These are phyloP conservation scores for Heliconius melpomene DNA, from an alignment of 1,140 invertebrate genomes.

Conservation along the genomic window DNA sequence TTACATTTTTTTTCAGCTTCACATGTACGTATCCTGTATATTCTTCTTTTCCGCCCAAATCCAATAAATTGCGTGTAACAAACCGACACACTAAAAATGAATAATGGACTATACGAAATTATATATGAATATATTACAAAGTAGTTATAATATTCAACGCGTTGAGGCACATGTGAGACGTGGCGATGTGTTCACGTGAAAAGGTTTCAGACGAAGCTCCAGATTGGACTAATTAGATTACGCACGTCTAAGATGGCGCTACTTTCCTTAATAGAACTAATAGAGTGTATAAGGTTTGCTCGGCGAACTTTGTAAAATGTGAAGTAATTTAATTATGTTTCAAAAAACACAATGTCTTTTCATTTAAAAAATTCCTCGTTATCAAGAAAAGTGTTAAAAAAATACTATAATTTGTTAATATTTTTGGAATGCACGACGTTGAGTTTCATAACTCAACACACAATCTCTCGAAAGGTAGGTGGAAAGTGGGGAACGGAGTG, in stretches of 20 bases:
- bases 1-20: no score
- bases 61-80: not conserved
- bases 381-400: no score
- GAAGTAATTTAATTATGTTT: not conserved
- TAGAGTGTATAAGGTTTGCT: constrained; percentile 9
- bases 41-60: not conserved
- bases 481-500: no score
- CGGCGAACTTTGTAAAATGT: not conserved
- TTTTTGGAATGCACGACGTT: no score
- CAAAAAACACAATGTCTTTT: not conserved
- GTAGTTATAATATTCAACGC: not conserved
- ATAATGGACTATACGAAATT: no score
- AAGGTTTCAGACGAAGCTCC: constrained; percentile 27
- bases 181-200: constrained; percentile 4
- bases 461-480: no score
- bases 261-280: constrained; percentile 23
- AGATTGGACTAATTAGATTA: constrained; percentile 33
- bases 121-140: no score
- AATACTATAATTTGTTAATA: no score
- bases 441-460: no score
- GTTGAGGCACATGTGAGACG: constrained; percentile 21
- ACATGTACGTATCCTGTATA: no score
- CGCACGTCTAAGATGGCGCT: constrained; percentile 28
- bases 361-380: no score
- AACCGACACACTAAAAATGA: not conserved